Conservation (phyloP, 2,113 vertebrate genomes). For the Carassius gibelio region DNA sequence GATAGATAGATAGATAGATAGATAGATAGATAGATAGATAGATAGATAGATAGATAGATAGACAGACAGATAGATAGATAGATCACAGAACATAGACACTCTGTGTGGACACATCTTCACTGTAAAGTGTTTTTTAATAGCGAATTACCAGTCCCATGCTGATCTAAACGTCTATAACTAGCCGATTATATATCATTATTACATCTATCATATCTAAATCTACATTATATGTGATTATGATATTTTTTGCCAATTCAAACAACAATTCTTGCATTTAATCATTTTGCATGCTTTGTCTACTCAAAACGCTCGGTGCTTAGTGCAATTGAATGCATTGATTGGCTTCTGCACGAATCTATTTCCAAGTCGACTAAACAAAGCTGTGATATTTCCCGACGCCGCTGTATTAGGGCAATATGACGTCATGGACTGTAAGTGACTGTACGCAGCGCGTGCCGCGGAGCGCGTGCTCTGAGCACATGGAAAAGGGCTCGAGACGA, state of each 20-base stretch:
- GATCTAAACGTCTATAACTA: background rate
- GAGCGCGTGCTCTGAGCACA: slow-evolving; percentile 78
- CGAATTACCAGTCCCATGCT: background rate
- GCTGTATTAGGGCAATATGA: slow-evolving; percentile 62
- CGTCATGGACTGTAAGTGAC: slow-evolving; percentile 69
- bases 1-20: no score
- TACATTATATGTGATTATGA: no score
- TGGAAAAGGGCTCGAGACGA: slow-evolving; percentile 71
- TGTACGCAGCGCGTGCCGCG: slow-evolving; percentile 62
- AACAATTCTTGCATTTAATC: background rate
- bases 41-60: no score
- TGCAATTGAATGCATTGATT: background rate
- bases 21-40: no score
- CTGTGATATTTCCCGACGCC: slow-evolving; percentile 38
- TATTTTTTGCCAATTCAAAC: background rate
- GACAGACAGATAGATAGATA: no score
- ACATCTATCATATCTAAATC: no score
- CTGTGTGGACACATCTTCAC: background rate
- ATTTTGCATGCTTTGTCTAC: background rate
- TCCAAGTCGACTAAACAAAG: background rate
- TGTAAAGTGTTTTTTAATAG: background rate
- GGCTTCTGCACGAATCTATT: background rate
- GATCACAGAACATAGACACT: no score
- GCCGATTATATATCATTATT: no score
- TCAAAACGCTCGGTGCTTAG: background rate